Base-by-base conservation (phyloP, 2,113 vertebrate species). In the Gasterosteus nipponicus region DNA sequence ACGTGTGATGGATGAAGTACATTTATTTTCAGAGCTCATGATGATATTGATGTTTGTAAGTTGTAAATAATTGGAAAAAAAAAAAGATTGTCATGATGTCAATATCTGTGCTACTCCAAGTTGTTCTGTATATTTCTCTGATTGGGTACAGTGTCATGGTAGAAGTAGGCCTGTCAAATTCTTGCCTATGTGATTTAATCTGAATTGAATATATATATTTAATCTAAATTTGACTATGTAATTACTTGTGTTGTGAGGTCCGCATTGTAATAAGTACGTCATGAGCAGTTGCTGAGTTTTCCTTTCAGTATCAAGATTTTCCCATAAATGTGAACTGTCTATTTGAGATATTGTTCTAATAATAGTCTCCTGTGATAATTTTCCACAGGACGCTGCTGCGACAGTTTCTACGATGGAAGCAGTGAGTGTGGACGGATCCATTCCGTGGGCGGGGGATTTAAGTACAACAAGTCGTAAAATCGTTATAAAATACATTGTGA, bases 261-360 rank as follows among this genome's bases (percentile, higher is more conserved):
- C 31, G 14, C 12, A 19, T 10, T 4, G 12, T n/a, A 46, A 41
- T 19, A 1, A 8, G 4, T 41, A 6, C 31, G 2, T 64, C 54
- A 10, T 4, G 11, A 51, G 22, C 12, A 41, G 26, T 9, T 56
- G 15, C 10, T 9, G 15, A 19, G 3, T 15, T 8, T 6, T 38
- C 56, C 35, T 39, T 2, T 7, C 2, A 14, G 31, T 77, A n/a
- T 59, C 35, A 42, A 49, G 7, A 60, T 73, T 87, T 87, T 5
- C 66, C 42, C 39, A 73, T 9, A 79, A 76, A 84, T 63, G 16
- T 29, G 51, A 72, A 67, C 31, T 16, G 81, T 87, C 88, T 90
- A 87, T 87, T 91, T 89, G 75, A 87, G 82, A 89, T 89, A 81
- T 66, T 9, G 82, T 19, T 80, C 89, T 92, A 89, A 88, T 82